Evolutionary conservation across 2,113 vertebrate genomes (phyloP), one percentile per base, ranked within the genome.

Genomic region (Crypturellus undulatus): DNA sequence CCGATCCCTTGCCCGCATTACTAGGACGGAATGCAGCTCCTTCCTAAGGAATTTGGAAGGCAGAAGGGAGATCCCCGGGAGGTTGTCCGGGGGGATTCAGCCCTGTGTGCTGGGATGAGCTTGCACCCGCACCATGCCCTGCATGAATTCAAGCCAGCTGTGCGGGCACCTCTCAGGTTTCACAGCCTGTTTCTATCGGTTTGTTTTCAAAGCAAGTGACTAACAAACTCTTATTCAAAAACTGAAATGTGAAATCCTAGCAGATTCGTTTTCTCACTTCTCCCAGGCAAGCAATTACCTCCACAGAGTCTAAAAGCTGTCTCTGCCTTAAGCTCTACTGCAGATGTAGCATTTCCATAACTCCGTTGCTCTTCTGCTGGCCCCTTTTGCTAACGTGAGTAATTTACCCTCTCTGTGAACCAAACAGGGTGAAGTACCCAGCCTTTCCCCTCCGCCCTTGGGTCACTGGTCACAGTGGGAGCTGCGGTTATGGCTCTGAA

Each of bases 111-210:
- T 0, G 20, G 75, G 47, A 36, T 52, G 45, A 62, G 58, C 38
- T 0, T 0, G 1, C 54, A 26, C 70, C 40, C 52, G 83, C 26
- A 14, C 1, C 71, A 12, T 42, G 56, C 4, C 1, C 58, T 82
- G 34, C 13, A 6, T 2, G 3, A 17, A 67, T 84, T 73, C 65
- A 72, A 93, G 87, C 12, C 86, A 93, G 63, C 78, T 94, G 95
- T 94, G 94, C 51, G 87, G 36, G 12, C 89, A 68, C 56, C 67
- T 85, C 73, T 79, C 58, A 62, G 40, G 25, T 80, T 72, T 1
- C 0, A 12, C 49, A 42, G 16, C 54, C 16, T 5, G 89, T 10
- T 76, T 62, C 34, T 45, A 1, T 68, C 15, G 4, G 10, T 72
- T 84, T 84, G 26, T 71, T 90, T 91, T 18, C 36, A 20, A 1